These are phyloP conservation scores for Dorcus hopei DNA, from an alignment of 2,888 invertebrate species.

Conservation along the genomic window DNA sequence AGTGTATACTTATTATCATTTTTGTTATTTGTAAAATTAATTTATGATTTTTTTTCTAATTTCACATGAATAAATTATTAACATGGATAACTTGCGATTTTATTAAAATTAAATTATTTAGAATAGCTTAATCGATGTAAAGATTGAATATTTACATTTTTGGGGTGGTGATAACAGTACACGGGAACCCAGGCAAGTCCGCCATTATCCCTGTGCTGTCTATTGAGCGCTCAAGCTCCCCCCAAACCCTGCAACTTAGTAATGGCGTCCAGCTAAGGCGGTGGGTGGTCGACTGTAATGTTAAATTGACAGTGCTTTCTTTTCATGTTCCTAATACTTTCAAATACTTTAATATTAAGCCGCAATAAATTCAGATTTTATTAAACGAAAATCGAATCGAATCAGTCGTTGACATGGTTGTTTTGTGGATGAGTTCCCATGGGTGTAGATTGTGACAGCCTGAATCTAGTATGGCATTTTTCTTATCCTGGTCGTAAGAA, in stretches of 20 bases:
- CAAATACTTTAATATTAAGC: slow-evolving; percentile 29
- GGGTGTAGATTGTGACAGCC: slow-evolving; percentile 39
- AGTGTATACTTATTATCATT: too few species aligned
- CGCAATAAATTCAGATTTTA: slow-evolving; percentile 19
- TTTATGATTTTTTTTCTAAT: too few species aligned
- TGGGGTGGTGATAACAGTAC: not conserved
- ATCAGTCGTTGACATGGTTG: slow-evolving; percentile 23
- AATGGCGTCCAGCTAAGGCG: slow-evolving; percentile 48
- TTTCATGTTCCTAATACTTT: slow-evolving; percentile 34
- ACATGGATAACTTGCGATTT: too few species aligned
- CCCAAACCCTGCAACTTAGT: slow-evolving; percentile 30
- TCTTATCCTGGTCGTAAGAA: slow-evolving; percentile 32
- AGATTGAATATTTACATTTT: too few species aligned
- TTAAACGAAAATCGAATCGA: slow-evolving; percentile 11
- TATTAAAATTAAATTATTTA: too few species aligned
- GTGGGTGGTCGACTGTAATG: slow-evolving; percentile 47
- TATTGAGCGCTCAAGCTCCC: slow-evolving; percentile 26
- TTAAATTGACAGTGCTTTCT: slow-evolving; percentile 43
- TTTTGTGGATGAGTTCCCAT: slow-evolving; percentile 23
- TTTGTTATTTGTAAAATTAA: too few species aligned
- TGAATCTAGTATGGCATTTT: slow-evolving; percentile 36
- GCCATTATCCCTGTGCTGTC: slow-evolving; percentile 17
- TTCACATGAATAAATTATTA: too few species aligned
- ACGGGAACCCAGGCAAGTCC: slow-evolving; percentile 17
- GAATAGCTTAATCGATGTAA: too few species aligned